phyloP scores from a whole-genome alignment of 2,113 vertebrate species.

The Merops nubicus region DNA sequence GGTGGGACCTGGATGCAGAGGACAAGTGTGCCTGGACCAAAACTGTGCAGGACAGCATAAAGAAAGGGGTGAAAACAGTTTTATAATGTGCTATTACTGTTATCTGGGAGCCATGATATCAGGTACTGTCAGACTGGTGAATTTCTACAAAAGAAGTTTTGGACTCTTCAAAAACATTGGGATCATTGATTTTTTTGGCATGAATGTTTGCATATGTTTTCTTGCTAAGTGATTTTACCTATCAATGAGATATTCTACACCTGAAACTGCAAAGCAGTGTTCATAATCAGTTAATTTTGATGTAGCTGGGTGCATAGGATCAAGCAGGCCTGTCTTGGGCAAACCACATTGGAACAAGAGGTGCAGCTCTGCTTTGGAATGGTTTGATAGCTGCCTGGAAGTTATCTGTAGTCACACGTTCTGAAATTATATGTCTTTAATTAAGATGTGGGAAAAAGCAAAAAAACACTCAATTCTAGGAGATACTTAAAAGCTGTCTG shows the following conservation, averaged over 20 bases:
- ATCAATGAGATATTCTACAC: background rate
- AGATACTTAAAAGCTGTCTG: background rate
- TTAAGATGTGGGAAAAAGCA: background rate
- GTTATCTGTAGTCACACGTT: background rate
- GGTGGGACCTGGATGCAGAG: background rate
- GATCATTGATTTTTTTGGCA: background rate
- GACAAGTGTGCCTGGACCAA: background rate
- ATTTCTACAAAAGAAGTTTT: background rate
- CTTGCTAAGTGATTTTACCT: background rate
- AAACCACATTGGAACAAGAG: background rate
- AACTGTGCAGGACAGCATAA: background rate
- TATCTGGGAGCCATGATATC: fast-evolving
- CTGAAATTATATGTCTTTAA: background rate
- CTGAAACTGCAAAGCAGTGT: background rate
- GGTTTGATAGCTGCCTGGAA: background rate
- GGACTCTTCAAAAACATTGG: background rate
- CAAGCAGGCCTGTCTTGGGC: background rate
- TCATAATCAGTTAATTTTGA: background rate
- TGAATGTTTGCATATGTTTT: background rate
- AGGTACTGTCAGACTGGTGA: background rate
- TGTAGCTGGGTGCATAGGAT: background rate
- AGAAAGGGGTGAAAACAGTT: background rate
- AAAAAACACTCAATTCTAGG: background rate
- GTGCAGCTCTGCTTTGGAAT: background rate
- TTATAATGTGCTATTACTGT: background rate